These are phyloP conservation scores for Prenolepis imparis DNA, from an alignment of 2,888 invertebrate genomes.

Conservation along the genomic window DNA sequence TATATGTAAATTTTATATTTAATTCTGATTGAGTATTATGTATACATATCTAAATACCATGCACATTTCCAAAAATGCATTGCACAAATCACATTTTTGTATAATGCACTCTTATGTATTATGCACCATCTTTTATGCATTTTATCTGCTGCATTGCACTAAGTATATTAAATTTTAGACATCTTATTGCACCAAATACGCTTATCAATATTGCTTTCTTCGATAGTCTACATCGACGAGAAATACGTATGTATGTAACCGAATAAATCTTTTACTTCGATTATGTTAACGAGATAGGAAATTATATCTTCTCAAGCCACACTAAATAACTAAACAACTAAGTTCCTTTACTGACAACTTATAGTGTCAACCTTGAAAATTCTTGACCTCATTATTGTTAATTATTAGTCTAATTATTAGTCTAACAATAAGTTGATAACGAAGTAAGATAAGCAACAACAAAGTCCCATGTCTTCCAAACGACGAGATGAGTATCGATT, in stretches of 20 bases:
- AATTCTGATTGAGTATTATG: conserved; percentile 24
- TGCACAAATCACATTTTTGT: conserved; percentile 6
- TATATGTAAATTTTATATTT: conserved; percentile 7
- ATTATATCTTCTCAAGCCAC: conserved; percentile 59
- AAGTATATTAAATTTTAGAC: conserved; percentile 5
- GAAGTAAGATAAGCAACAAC: conserved; percentile 76
- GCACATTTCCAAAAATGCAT: not conserved
- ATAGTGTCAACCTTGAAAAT: conserved; percentile 60
- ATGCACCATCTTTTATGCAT: not conserved
- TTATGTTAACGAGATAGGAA: conserved; percentile 53
- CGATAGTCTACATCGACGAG: conserved; percentile 52
- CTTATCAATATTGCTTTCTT: conserved; percentile 1
- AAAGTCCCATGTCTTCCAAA: conserved; percentile 85
- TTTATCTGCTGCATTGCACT: not conserved
- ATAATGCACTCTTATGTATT: not conserved
- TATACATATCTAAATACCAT: not conserved
- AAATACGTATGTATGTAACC: conserved; percentile 39
- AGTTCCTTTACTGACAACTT: conserved; percentile 74
- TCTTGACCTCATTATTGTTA: conserved; percentile 73
- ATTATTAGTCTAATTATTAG: conserved; percentile 77
- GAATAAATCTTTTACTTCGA: conserved; percentile 15
- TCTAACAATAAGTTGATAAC: conserved; percentile 74
- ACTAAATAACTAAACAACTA: conserved; percentile 60
- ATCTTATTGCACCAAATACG: not conserved
- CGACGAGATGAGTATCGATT: conserved; percentile 70